Base-by-base conservation (phyloP, 2,113 vertebrate species). In the Periophthalmodon schlosseri region DNA sequence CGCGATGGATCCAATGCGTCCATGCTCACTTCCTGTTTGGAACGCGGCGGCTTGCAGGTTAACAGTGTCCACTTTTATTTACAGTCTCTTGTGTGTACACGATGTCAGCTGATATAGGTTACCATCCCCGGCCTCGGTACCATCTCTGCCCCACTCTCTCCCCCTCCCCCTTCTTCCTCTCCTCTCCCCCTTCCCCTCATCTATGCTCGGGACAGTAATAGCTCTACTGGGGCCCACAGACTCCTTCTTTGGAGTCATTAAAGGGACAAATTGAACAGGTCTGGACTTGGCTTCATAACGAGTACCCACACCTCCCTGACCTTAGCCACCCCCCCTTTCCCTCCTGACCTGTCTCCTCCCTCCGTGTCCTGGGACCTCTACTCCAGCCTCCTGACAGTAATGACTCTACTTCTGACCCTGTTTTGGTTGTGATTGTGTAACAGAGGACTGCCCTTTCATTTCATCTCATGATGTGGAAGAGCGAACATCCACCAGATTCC, bases 211-310 rank as follows among this genome's bases (percentile, higher is more conserved):
- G 92, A 86, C 93, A 88, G 88, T 91, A 92, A 93, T 92, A 91
- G 95, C 95, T 96, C 95, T 95, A 91, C 69, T 89, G 96, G 96
- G 95, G 94, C 60, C 86, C 87, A 87, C 91, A 96, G 96, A 95
- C 94, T 95, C 93, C 93, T 94, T 95, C 94, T 96, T 95, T 92
- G 92, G 93, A 88, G 82, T 94, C 95, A 95, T 96, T 97, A 96
- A 97, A 94, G 93, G 94, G 93, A 94, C 93, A 96, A 96, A 97
- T 96, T 95, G 95, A 96, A 94, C 94, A 95, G 95, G 95, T 96
- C 94, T 94, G 88, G 92, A 95, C 92, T 94, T 91, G 88, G 84
- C 69, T 83, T 69, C 73, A 36, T 93, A 94, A 94, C 93, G 91
- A 93, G 87, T 28, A 52, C 68, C 77, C 76, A 63, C 83, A 64